Evolutionary conservation across 2,888 invertebrate species (phyloP), one percentile per base, ranked within the genome.

Genomic region (Nycteola revayana): DNA sequence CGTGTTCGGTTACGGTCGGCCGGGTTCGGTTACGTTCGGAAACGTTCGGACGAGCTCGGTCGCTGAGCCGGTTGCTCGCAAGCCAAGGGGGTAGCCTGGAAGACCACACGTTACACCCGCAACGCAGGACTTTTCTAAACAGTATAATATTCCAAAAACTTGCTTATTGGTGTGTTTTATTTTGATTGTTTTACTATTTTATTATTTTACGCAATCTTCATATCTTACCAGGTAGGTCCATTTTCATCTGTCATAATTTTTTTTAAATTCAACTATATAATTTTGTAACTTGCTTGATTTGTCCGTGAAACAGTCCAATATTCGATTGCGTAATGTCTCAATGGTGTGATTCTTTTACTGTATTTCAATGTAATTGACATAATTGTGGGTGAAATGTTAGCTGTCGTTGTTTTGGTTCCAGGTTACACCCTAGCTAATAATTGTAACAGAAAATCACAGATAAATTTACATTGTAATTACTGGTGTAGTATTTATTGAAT

Each of bases 351-450:
- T 74, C 69, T 72, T 75, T 76, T 75, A 69, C 61, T 78, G 68
- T 80, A 72, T 75, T 45, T 72, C 59, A 69, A 53, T 74, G 75
- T 72, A 63, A 65, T 70, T 75, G 60, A 47, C 71, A 66, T 72
- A 66, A 63, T 67, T 76, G 76, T 84, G 82, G 84, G 81, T 82
- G 78, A 77, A 75, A 71, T 78, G 76, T 78, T 77, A 80, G 82
- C 75, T 84, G 84, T 84, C 84, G 80, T 84, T 83, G 77, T 83
- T 79, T 83, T 83, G 77, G 76, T 79, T 86, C 88, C 89, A 89
- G 89, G 89, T 83, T 87, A 84, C 81, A 83, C 84, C 86, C 78
- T 81, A 77, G 76, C 60, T 70, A 66, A 71, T 65, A 63, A 7
- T 65, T 53, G 40, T 46, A 54, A 48, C 42, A 47, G 44, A 59